Percentiles rank a stretch among this genome's conserved stretches.
phyloP scores from a whole-genome alignment of 1,140 invertebrate species.

The Drosophila kurseongensis region DNA sequence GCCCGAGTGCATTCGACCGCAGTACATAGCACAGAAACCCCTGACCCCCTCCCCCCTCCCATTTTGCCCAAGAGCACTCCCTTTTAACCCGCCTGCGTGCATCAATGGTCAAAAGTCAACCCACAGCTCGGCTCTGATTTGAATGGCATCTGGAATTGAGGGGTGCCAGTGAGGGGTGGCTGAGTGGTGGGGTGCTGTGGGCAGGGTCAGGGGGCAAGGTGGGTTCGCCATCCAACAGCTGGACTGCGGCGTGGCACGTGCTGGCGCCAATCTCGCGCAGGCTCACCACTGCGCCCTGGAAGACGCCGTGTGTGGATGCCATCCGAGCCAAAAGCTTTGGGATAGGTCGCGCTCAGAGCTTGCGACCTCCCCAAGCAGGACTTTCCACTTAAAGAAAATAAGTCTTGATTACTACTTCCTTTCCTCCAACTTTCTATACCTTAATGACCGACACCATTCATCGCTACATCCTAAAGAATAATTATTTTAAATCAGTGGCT shows the following conservation, averaged over 20 bases:
- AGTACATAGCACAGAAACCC: constrained; percentile 4
- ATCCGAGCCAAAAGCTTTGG: constrained; percentile 58
- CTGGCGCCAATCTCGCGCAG: constrained; percentile 62
- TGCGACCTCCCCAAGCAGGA: constrained; percentile 13
- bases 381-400: constrained; percentile 6
- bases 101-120: constrained; percentile 65
- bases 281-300: constrained; percentile 74
- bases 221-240: constrained; percentile 55
- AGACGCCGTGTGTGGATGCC: constrained; percentile 53
- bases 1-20: constrained; percentile 49
- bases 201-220: constrained; percentile 21
- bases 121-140: constrained; percentile 67
- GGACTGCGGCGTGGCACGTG: constrained; percentile 75
- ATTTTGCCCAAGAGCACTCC: background rate
- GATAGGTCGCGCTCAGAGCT: constrained; percentile 64
- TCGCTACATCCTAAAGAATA: no score
- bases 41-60: background rate
- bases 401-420: background rate
- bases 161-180: background rate
- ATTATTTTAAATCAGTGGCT: no score
- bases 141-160: constrained; percentile 45
- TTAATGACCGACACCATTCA: no score
- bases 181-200: constrained; percentile 11
- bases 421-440: no score
- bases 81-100: constrained; percentile 33